phyloP scores from a whole-genome alignment of 53 echinoderm and acorn worm genomes.

The Astropecten irregularis region DNA sequence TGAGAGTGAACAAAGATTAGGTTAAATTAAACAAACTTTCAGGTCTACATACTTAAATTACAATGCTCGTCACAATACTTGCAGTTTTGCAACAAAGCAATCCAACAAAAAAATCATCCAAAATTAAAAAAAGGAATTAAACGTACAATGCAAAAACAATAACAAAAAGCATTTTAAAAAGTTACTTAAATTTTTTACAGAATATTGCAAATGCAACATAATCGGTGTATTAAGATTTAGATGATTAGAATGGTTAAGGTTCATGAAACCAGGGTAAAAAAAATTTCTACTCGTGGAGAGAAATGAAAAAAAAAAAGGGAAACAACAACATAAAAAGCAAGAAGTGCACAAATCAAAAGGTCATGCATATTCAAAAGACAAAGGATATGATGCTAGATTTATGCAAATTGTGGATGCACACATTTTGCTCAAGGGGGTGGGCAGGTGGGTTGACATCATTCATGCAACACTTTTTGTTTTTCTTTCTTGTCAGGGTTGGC shows the following conservation, averaged over 20 bases:
- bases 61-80: no score
- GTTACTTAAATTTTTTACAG: background rate
- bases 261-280: background rate
- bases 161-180: background rate
- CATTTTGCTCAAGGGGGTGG: background rate
- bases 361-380: slow-evolving; percentile 42
- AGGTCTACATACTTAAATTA: no score
- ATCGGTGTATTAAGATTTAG: background rate
- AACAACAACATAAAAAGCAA: background rate
- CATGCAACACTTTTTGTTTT: slow-evolving; percentile 19
- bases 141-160: background rate
- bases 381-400: background rate
- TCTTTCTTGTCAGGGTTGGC: background rate
- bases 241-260: background rate
- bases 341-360: no score
- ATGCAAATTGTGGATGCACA: slow-evolving; percentile 38
- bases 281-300: background rate
- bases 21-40: no score
- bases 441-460: background rate
- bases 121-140: background rate
- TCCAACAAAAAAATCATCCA: background rate
- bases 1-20: no score
- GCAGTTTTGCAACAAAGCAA: no score
- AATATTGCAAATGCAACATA: background rate
- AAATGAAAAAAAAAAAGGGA: background rate